Evolutionary conservation across 1,140 invertebrate species (phyloP), one percentile per base, ranked within the genome.

Genomic region (Akabosia matsudoensis): DNA sequence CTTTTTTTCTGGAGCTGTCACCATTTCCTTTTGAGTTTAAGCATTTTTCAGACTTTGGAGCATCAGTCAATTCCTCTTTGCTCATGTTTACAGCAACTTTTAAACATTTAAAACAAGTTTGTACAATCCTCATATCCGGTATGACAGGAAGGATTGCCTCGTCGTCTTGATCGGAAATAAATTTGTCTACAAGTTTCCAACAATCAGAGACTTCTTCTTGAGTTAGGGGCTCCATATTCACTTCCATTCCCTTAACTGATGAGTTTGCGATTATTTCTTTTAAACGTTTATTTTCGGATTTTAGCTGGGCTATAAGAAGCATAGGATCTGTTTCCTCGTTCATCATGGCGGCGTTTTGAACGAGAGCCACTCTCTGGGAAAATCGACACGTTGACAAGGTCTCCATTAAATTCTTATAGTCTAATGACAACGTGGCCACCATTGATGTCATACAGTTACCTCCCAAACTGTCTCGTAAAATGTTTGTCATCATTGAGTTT

Each of bases 401-500:
- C 85, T 91, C 90, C 87, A 88, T 86, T 30, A 89, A 79, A 83
- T 90, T 89, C 18, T 82, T 82, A 70, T 84, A 83, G 14, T 88
- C 86, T 10, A 89, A 77, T 31, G 88, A 88, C 73, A 90, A 85
- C 16, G 88, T 90, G 3, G 90, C 89, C 70, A 91, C 86, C 89
- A 91, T 90, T 2, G 87, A 87, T 4, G 90, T 91, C 82, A 90
- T 84, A 79, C 88, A 90, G 84, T 91, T 91, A 54, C 90, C 90
- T 31, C 88, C 89, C 0, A 91, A 80, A 71, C 89, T 90, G 83
- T 91, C 90, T 72, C 88, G 84, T 45, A 91, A 80, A 24, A 91
- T 87, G 28, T 88, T 87, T 7, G 90, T 91, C 84, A 91, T 86
- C 83, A 90, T 86, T 2, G 88, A 90, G 83, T 91, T 90, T 78